A percentile compares a stretch with the other conserved stretches of the same genome.
Evolutionary conservation across 2,113 vertebrate genomes (phyloP).

Genomic region (Xenopus tropicalis): DNA sequence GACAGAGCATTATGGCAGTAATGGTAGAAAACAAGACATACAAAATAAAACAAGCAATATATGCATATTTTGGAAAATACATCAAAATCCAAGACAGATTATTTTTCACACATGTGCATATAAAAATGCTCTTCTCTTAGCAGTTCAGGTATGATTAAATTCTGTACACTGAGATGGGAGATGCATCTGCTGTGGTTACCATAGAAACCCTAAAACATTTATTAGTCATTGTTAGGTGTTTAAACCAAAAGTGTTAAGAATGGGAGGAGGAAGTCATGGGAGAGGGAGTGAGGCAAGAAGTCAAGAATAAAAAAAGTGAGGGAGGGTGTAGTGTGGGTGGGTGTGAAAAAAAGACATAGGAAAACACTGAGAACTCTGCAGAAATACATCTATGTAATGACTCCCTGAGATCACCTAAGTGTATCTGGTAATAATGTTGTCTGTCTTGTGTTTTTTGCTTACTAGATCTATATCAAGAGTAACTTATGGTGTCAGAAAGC

Average conservation of each 20-base stretch:
- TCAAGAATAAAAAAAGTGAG: constrained; percentile 7
- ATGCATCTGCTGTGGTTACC: constrained; percentile 48
- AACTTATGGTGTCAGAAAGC: no score
- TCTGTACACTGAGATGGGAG: constrained; percentile 6
- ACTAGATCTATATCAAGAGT: no score
- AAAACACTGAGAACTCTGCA: background rate
- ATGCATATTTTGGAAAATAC: no score
- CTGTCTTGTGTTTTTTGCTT: no score
- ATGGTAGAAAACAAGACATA: no score
- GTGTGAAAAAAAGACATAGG: background rate
- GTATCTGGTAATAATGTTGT: no score
- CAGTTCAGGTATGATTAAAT: background rate
- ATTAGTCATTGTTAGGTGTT: constrained; percentile 45
- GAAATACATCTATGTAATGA: background rate
- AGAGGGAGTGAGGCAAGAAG: constrained; percentile 5
- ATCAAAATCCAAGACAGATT: no score
- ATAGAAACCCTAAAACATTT: constrained; percentile 58
- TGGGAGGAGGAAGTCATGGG: constrained; percentile 18
- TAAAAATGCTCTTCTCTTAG: no score
- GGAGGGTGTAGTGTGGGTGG: background rate
- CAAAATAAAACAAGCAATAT: no score
- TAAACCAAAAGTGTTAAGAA: constrained; percentile 26
- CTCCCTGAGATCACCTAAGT: no score
- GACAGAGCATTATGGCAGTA: no score
- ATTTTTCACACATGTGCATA: no score